Conservation (phyloP, 2,888 invertebrate genomes). For the Tiphia femorata region DNA sequence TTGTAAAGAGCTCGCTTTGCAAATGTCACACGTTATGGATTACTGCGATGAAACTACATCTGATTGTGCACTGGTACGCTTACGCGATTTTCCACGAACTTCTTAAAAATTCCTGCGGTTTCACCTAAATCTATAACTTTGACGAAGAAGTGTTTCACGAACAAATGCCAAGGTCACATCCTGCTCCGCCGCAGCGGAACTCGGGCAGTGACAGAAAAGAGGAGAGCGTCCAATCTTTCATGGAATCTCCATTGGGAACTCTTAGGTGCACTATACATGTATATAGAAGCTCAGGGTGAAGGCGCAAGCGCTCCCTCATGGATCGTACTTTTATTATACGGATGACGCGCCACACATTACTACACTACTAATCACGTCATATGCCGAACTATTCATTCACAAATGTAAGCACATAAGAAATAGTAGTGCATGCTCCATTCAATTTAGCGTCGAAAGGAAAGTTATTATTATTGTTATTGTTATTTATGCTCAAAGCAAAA, state of each 20-base stretch:
- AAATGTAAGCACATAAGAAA: constrained; percentile 41
- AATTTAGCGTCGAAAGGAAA: too few species aligned
- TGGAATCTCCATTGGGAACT: constrained; percentile 17
- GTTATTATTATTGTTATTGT: too few species aligned
- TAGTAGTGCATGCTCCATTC: too few species aligned
- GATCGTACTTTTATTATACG: constrained; percentile 42
- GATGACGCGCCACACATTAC: constrained; percentile 9
- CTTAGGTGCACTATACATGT: constrained; percentile 13
- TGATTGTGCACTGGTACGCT: too few species aligned
- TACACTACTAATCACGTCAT: constrained; percentile 48
- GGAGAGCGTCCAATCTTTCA: constrained; percentile 20
- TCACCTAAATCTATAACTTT: too few species aligned
- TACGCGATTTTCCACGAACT: too few species aligned
- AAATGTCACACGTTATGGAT: too few species aligned
- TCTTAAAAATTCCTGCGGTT: too few species aligned
- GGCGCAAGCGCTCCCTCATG: constrained; percentile 60
- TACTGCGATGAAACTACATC: too few species aligned
- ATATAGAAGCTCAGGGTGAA: constrained; percentile 24
- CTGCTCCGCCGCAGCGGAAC: constrained; percentile 26
- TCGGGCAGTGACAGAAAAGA: constrained; percentile 22
- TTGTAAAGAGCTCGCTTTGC: too few species aligned
- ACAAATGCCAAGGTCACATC: constrained; percentile 35
- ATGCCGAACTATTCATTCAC: constrained; percentile 42
- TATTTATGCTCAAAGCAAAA: too few species aligned
- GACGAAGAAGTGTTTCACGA: constrained; percentile 17